phyloP scores from a whole-genome alignment of 2,888 invertebrate genomes.

The Himalopsyche tibetana region DNA sequence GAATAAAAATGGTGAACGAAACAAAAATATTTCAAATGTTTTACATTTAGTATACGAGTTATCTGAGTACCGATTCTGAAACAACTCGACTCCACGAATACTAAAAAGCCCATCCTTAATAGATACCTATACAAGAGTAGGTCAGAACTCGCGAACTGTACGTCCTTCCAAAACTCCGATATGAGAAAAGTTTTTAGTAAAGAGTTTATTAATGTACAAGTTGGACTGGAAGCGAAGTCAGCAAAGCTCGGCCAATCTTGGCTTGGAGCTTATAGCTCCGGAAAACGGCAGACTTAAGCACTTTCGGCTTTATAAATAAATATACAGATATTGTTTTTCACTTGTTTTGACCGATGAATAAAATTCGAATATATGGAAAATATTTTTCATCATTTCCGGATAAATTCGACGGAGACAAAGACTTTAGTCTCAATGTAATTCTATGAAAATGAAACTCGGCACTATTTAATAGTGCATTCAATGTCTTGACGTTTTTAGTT shows the following conservation, averaged over 20 bases:
- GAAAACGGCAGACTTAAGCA: constrained; percentile 14
- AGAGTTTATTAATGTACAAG: constrained; percentile 62
- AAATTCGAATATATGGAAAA: neutral
- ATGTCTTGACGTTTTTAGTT: too few species aligned
- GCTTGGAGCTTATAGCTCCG: constrained; percentile 2
- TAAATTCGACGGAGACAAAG: neutral
- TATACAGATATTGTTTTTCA: neutral
- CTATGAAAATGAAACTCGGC: neutral
- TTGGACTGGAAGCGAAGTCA: neutral
- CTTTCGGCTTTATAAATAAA: constrained; percentile 4
- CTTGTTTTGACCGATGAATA: neutral
- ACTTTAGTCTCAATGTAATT: neutral
- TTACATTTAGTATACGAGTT: too few species aligned
- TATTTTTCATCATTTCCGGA: constrained; percentile 11
- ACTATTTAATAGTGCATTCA: too few species aligned
- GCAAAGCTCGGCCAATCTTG: constrained; percentile 26
- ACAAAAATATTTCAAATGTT: too few species aligned
- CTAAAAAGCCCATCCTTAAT: too few species aligned
- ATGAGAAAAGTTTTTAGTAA: constrained; percentile 63
- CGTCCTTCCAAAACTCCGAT: constrained; percentile 52
- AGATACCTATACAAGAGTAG: neutral
- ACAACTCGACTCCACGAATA: too few species aligned
- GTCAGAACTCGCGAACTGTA: constrained; percentile 7
- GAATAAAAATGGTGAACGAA: too few species aligned
- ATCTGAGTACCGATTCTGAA: too few species aligned